These are phyloP conservation scores for Gambusia affinis DNA, from an alignment of 2,113 vertebrate genomes.

Conservation along the genomic window DNA sequence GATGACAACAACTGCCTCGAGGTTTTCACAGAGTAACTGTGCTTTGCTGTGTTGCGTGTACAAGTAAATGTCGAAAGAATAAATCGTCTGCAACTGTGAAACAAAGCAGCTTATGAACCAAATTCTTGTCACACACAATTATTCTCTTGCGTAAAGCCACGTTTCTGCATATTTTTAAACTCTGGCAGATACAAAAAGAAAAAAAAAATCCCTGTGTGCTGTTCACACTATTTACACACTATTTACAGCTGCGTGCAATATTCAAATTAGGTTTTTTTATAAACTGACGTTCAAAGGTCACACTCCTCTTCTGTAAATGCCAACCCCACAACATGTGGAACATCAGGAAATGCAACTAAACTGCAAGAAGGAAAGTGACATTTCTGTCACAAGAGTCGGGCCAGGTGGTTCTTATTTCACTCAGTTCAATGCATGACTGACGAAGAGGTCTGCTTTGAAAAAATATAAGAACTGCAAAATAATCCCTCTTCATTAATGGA, in stretches of 20 bases:
- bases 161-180: constrained; percentile 39
- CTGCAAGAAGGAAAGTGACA: constrained; percentile 54
- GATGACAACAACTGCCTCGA: no score
- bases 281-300: constrained; percentile 56
- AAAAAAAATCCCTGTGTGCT: constrained; percentile 1
- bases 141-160: background rate
- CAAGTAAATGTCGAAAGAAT: background rate
- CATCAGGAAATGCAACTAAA: constrained; percentile 58
- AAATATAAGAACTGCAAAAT: background rate
- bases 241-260: constrained; percentile 54
- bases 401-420: constrained; percentile 30
- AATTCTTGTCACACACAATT: no score
- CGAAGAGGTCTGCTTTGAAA: background rate
- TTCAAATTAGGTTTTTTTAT: constrained; percentile 56
- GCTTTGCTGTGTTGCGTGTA: background rate
- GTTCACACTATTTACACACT: constrained; percentile 40
- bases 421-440: constrained; percentile 4
- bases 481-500: background rate
- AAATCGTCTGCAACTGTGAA: background rate
- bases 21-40: background rate
- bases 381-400: constrained; percentile 41
- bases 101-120: background rate
- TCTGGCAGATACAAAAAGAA: background rate
- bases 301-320: constrained; percentile 58
- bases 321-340: constrained; percentile 39